Evolutionary conservation across 2,888 invertebrate genomes (phyloP), one percentile per base, ranked within the genome.

Genomic region (Lasioglossum vierecki): DNA sequence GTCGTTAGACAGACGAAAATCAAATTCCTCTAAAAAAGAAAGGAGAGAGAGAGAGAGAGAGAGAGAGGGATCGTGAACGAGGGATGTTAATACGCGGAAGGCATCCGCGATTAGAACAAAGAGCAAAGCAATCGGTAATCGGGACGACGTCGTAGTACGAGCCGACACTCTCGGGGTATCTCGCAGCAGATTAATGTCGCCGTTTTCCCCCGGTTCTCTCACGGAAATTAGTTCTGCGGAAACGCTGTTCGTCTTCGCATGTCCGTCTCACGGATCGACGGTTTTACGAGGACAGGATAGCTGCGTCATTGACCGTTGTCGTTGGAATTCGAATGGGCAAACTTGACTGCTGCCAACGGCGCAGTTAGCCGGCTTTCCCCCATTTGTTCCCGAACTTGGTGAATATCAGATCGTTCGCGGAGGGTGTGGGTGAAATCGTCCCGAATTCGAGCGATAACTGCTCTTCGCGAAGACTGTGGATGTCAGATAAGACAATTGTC

Each of bases 371-470:
- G 77, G 78, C 80, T 78, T 63, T 79, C 88, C 82, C 82, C 72
- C 76, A 84, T 70, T 85, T 87, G 80, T 87, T 85, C 82, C 80
- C 60, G 63, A 91, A 92, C 89, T 92, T 89, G 77, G 87, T 84
- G 89, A 92, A 92, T 92, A 92, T 92, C 91, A 87, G 92, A 92
- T 92, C 83, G 80, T 75, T 83, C 83, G 74, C 63, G 80, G 39
- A 76, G 68, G 68, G 76, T 22, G 41, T 22, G 70, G 70, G 83
- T 76, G 83, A 83, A 86, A 85, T 85, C 88, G 71, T 80, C 63
- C 80, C 49, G 70, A 76, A 84, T 87, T 87, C 82, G 75, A 85
- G 71, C 75, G 79, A 77, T 86, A 89, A 90, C 91, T 83, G 80
- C 85, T 87, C 87, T 84, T 88, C 79, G 81, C 79, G 79, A 79